Evolutionary conservation across 2,797 vertebrate genomes (phyloP).

Genomic region (Linurgus olivaceus): DNA sequence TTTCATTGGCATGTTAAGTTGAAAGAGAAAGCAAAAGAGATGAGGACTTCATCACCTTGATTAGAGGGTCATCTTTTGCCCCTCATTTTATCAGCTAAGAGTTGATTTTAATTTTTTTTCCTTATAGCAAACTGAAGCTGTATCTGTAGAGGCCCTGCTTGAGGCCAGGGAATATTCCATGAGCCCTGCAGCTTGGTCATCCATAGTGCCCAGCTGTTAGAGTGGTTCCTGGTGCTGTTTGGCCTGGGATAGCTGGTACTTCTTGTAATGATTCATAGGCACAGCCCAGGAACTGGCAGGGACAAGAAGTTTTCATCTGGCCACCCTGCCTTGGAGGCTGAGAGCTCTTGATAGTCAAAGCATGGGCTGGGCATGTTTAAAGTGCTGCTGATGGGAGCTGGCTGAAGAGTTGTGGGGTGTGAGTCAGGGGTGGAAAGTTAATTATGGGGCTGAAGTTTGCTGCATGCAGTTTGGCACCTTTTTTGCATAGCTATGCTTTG

Average conservation of each 20-base stretch:
- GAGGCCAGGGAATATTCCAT: not conserved
- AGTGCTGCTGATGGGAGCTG: not conserved
- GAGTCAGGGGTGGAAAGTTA: not conserved
- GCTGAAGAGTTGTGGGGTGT: not conserved
- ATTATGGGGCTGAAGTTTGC: not conserved
- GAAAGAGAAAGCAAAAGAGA: not conserved
- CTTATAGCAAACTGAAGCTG: not conserved
- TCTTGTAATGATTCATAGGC: not conserved
- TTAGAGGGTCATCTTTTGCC: not conserved
- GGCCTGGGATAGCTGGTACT: not conserved
- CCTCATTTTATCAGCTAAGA: not conserved
- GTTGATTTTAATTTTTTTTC: not conserved
- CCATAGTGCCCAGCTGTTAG: not conserved
- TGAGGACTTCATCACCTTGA: not conserved
- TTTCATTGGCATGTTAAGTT: not conserved
- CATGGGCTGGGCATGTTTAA: accelerated
- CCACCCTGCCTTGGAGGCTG: not conserved
- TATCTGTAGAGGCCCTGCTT: not conserved
- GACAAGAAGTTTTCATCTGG: not conserved
- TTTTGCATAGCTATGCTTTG: not conserved
- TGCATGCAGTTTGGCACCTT: not conserved
- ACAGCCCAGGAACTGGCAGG: not conserved
- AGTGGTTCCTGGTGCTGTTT: not conserved
- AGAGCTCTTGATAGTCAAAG: not conserved
- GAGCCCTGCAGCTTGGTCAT: not conserved